phyloP scores from a whole-genome alignment of 2,113 vertebrate genomes.

The Tympanuchus pallidicinctus region DNA sequence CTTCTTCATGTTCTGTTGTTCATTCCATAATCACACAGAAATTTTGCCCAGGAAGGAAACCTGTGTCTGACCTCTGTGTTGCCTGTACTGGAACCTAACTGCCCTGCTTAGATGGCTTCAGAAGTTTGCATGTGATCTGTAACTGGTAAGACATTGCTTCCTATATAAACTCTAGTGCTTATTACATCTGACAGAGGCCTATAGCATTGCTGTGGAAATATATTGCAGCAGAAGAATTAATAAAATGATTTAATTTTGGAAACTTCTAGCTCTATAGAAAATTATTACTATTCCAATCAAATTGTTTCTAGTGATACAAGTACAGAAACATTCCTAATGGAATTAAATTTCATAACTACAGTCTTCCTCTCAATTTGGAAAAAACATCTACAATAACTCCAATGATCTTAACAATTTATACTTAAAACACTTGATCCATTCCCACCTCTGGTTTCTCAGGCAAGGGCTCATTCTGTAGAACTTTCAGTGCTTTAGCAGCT shows the following conservation, averaged over 20 bases:
- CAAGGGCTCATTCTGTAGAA: conserved; percentile 92
- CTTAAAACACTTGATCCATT: neutral
- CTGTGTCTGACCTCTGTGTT: neutral
- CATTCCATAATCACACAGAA: neutral
- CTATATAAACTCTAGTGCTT: conserved; percentile 40
- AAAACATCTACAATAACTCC: neutral
- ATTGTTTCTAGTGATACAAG: neutral
- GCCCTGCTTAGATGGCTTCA: neutral
- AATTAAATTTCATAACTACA: neutral
- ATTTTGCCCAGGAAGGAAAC: conserved; percentile 11
- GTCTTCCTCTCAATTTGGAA: neutral
- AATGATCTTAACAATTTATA: neutral
- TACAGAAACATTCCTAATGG: neutral
- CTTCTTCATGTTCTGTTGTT: neutral
- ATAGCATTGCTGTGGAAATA: conserved; percentile 54
- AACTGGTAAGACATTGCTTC: conserved; percentile 21
- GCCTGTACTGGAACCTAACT: neutral
- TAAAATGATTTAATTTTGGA: neutral
- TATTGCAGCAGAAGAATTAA: conserved; percentile 37
- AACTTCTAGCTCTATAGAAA: neutral
- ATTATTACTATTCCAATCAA: neutral
- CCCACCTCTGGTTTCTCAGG: conserved; percentile 90
- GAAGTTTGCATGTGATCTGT: conserved; percentile 8
- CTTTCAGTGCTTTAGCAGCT: conserved; percentile 92
- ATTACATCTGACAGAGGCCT: conserved; percentile 25